Evolutionary conservation across 2,113 vertebrate genomes (phyloP).

Genomic region (Cyprinus carpio): DNA sequence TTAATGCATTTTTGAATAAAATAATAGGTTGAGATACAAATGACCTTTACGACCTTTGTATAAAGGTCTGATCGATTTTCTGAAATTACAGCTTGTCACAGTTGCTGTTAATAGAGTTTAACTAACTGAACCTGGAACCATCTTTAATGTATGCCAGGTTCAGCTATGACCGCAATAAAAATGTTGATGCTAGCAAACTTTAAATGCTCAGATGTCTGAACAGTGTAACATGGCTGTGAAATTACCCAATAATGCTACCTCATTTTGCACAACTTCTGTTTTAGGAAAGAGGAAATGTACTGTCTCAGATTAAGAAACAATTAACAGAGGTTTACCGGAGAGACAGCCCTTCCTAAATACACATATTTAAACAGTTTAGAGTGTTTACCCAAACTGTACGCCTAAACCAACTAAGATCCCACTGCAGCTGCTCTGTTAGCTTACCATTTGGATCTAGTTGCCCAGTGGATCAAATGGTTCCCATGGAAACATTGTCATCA

Average conservation of each 20-base stretch:
- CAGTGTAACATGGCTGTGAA: neutral
- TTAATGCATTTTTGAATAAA: neutral
- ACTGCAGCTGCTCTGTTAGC: constrained; percentile 47
- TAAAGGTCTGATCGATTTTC: neutral
- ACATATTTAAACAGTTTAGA: neutral
- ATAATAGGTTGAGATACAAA: neutral
- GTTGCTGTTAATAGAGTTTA: constrained; percentile 7
- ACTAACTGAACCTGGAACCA: neutral
- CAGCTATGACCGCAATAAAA: neutral
- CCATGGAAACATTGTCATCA: constrained; percentile 65
- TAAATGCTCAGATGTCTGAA: neutral
- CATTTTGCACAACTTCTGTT: constrained; percentile 6
- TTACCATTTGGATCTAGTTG: constrained; percentile 58
- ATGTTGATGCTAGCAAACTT: neutral
- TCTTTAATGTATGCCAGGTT: neutral
- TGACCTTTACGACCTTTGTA: neutral
- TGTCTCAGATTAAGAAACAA: neutral
- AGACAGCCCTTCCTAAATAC: neutral
- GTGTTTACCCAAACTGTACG: constrained; percentile 6
- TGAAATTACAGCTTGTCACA: neutral
- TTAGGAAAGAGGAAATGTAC: constrained; percentile 28
- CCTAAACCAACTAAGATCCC: constrained; percentile 20
- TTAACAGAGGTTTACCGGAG: neutral
- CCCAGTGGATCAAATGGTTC: constrained; percentile 62
- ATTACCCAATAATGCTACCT: neutral